A percentile compares a stretch with the other conserved stretches of the same genome.
Evolutionary conservation across 2,113 vertebrate genomes (phyloP).

Genomic region (Isichthys henryi): DNA sequence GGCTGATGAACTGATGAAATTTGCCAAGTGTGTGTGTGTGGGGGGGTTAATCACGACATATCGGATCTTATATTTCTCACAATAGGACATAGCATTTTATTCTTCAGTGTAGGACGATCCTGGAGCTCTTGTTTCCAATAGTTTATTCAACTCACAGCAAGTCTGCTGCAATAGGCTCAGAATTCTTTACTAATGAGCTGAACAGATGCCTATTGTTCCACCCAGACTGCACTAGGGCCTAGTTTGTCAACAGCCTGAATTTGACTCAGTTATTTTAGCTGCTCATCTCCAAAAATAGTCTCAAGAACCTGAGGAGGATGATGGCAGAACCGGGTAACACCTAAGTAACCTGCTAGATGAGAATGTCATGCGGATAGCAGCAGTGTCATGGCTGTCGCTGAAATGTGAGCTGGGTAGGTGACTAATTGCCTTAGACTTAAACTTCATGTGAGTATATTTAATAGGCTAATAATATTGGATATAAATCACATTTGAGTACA

Average conservation of each 20-base stretch:
- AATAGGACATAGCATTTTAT: background rate
- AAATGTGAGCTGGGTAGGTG: background rate
- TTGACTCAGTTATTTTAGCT: constrained; percentile 37
- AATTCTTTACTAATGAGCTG: constrained; percentile 43
- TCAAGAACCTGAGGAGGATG: background rate
- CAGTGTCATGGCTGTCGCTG: background rate
- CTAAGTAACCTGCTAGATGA: background rate
- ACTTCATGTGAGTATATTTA: background rate
- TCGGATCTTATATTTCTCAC: background rate
- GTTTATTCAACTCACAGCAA: background rate
- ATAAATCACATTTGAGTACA: background rate
- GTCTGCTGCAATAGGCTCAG: constrained; percentile 39
- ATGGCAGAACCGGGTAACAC: background rate
- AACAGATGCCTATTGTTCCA: constrained; percentile 12
- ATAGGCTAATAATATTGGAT: background rate
- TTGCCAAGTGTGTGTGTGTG: background rate
- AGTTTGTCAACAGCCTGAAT: constrained; percentile 50
- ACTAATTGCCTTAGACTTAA: background rate
- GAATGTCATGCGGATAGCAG: background rate
- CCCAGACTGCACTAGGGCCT: background rate
- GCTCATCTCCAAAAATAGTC: constrained; percentile 39
- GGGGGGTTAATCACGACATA: background rate
- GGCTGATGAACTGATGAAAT: background rate
- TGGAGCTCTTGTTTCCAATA: background rate
- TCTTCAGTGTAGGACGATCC: background rate